phyloP scores from a whole-genome alignment of 2,888 invertebrate genomes.

The Drosophila nr. fundita region DNA sequence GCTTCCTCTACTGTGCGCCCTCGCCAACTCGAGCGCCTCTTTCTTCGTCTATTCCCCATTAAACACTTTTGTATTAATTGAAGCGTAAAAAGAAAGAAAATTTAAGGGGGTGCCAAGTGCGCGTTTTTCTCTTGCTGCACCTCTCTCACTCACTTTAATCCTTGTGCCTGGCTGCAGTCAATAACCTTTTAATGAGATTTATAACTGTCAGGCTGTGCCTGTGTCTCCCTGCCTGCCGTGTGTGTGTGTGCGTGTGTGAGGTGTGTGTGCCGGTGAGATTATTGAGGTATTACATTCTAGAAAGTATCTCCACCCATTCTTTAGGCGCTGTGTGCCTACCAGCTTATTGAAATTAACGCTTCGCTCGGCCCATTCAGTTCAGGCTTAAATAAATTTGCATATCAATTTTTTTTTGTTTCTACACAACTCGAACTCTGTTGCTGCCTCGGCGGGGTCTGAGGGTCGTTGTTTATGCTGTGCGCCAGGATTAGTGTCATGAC shows the following conservation, averaged over 20 bases:
- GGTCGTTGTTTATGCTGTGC: conserved; percentile 46
- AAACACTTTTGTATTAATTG: conserved; percentile 81
- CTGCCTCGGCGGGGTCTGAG: not conserved
- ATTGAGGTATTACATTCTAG: conserved; percentile 74
- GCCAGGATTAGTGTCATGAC: conserved; percentile 71
- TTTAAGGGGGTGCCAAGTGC: conserved; percentile 53
- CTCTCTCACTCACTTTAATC: conserved; percentile 44
- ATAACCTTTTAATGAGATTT: conserved; percentile 81
- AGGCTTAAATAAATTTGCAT: conserved; percentile 77
- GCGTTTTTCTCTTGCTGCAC: conserved; percentile 24
- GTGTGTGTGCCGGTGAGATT: conserved; percentile 68
- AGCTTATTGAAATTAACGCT: conserved; percentile 74
- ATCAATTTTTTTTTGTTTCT: conserved; percentile 42
- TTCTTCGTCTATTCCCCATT: conserved; percentile 40
- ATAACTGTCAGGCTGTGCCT: conserved; percentile 66
- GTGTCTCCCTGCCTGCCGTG: conserved; percentile 21
- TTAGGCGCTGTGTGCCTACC: conserved; percentile 58
- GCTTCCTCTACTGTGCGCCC: not conserved
- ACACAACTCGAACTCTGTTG: not conserved
- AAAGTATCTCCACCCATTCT: conserved; percentile 47
- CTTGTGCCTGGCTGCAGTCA: conserved; percentile 63
- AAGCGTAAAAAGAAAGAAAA: conserved; percentile 79
- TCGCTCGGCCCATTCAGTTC: conserved; percentile 57
- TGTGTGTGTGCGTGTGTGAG: conserved; percentile 41
- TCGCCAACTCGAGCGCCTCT: conserved; percentile 6